Evolutionary conservation across 1,140 invertebrate genomes (phyloP), one percentile per base, ranked within the genome.

Genomic region (Formica exsecta): DNA sequence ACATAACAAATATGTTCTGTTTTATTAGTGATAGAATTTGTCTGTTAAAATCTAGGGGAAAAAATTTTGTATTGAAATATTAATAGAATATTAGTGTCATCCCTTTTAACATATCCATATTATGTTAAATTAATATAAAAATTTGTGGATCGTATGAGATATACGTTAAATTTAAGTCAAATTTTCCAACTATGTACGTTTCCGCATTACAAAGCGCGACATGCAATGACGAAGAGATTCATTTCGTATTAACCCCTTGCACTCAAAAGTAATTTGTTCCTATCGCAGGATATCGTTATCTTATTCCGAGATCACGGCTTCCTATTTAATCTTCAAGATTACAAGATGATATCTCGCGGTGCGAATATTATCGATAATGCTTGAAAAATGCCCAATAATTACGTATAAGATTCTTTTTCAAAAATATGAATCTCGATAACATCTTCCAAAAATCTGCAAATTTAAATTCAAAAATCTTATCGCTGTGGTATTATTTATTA

Each of bases 231-330:
- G 44, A 19, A 29, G 61, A 62, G 41, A 62, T n/a, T 68, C 54
- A 16, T 74, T 61, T 29, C 29, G 29, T 48, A 74, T 83, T 62
- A 83, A 83, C 68, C 70, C 68, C 36, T 59, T 16, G n/a, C 71
- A 75, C 54, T 57, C 68, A 2, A 22, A 22, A 22, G n/a, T 32
- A 57, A 83, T 83, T 83, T 74, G 29, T 48, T 32, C 68, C 62
- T 83, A 83, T 83, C 68, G 68, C n/a, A n/a, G 51, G 13, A 59
- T n/a, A 54, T 38, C 19, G 54, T 74, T 83, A 62, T 80, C 65
- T 70, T 36, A 13, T 51, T 16, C 36, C 8, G 7, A 25, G 11
- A 13, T 25, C 8, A 29, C 44, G 13, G 38, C 54, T 83, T 74
- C 19, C 54, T 62, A 59, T 74, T 61, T 71, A 36, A 73, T 36